Percentiles rank a stretch among this genome's conserved stretches.
Evolutionary conservation across 2,113 vertebrate species (phyloP).

Genomic region (Machaerirhynchus nigripectus): DNA sequence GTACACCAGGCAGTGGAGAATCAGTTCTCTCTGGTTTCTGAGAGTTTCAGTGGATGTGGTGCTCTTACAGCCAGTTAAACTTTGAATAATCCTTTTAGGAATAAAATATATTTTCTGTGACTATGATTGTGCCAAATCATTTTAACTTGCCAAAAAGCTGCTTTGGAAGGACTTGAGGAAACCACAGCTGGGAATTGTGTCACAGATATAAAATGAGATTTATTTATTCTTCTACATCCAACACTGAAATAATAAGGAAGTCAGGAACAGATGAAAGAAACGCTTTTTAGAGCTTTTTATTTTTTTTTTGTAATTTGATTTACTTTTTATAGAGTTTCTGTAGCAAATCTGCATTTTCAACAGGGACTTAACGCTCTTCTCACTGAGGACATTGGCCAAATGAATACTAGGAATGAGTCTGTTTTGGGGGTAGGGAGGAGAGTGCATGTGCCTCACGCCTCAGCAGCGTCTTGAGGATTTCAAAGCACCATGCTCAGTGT

Average conservation of each 20-base stretch:
- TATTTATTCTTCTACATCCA: slow-evolving; percentile 54
- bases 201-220: slow-evolving; percentile 64
- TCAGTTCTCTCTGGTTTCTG: neutral
- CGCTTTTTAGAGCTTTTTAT: neutral
- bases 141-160: slow-evolving; percentile 52
- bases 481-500: neutral
- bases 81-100: slow-evolving; percentile 65
- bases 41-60: neutral
- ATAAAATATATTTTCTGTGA: slow-evolving; percentile 61
- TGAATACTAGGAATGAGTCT: neutral
- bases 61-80: slow-evolving; percentile 41
- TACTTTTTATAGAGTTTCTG: slow-evolving; percentile 36
- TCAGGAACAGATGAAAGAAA: slow-evolving; percentile 48
- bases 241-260: slow-evolving; percentile 48
- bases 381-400: neutral
- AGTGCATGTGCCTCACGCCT: neutral
- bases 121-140: slow-evolving; percentile 54
- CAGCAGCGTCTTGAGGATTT: neutral
- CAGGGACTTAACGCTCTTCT: neutral
- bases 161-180: slow-evolving; percentile 57
- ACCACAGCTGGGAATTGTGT: slow-evolving; percentile 65
- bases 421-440: neutral
- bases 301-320: neutral
- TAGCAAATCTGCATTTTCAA: slow-evolving; percentile 18
- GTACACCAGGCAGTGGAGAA: neutral